Evolutionary conservation across 2,797 vertebrate species (phyloP).

Genomic region (Otus scops): DNA sequence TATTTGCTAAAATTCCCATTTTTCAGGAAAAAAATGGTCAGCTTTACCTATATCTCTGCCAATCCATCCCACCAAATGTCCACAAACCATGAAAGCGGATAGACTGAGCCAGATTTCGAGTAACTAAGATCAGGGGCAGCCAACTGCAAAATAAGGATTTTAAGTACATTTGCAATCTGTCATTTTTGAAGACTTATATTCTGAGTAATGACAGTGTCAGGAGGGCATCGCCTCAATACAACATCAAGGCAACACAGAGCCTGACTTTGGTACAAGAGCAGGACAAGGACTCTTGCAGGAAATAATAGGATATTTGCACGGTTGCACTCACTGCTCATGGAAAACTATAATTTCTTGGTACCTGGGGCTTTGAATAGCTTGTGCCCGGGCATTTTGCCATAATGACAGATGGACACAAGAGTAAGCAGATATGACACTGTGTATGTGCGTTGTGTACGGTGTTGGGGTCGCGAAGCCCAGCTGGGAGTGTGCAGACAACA

Average conservation of each 20-base stretch:
- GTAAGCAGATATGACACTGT: not conserved
- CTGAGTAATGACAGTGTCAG: not conserved
- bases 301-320: not conserved
- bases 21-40: not conserved
- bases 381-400: slow-evolving; percentile 38
- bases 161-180: slow-evolving; percentile 8
- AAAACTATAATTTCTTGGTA: not conserved
- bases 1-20: not conserved
- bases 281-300: not conserved
- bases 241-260: not conserved
- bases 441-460: not conserved
- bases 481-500: not conserved
- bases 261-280: not conserved
- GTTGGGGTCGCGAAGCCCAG: not conserved
- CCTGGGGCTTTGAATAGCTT: not conserved
- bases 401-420: slow-evolving; percentile 56
- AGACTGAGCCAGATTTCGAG: not conserved
- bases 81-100: not conserved
- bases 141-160: not conserved
- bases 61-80: not conserved
- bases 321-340: not conserved
- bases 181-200: not conserved
- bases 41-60: not conserved
- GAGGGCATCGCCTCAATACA: not conserved
- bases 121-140: not conserved